Percentiles rank a stretch among this genome's conserved stretches.
phyloP scores from a whole-genome alignment of 2,888 invertebrate genomes.

The Eupithecia centaureata region DNA sequence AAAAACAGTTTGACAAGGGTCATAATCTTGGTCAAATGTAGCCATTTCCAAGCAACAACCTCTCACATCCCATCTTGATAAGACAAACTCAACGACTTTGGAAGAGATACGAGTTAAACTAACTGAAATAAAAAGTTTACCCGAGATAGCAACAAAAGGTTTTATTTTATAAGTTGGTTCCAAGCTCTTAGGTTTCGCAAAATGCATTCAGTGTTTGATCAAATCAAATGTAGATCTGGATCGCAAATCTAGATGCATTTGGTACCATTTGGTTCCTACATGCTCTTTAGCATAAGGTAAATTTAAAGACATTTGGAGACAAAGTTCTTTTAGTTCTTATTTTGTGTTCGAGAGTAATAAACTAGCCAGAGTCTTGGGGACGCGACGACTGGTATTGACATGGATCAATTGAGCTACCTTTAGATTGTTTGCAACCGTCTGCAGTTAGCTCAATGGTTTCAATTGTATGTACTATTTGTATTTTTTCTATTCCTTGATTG shows the following conservation, averaged over 20 bases:
- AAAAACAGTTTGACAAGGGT: background rate
- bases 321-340: background rate
- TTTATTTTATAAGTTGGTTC: background rate
- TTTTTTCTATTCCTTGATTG: too few relatives aligned
- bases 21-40: slow-evolving; percentile 3
- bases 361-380: too few relatives aligned
- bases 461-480: too few relatives aligned
- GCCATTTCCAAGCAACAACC: slow-evolving; percentile 13
- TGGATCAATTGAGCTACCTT: too few relatives aligned
- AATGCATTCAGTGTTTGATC: slow-evolving; percentile 1
- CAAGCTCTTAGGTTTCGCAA: background rate
- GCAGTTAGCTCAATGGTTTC: too few relatives aligned
- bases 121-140: background rate
- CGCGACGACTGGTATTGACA: too few relatives aligned
- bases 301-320: background rate
- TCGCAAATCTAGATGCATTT: slow-evolving; percentile 6
- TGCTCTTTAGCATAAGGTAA: background rate
- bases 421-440: too few relatives aligned
- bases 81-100: background rate
- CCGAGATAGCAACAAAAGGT: background rate
- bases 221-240: slow-evolving; percentile 6
- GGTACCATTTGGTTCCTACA: slow-evolving; percentile 1
- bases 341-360: background rate
- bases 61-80: slow-evolving; percentile 12
- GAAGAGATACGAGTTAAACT: slow-evolving; percentile 17